Evolutionary conservation across 2,888 invertebrate genomes (phyloP), one percentile per base, ranked within the genome.

Genomic region (Andrena chrysosceles): DNA sequence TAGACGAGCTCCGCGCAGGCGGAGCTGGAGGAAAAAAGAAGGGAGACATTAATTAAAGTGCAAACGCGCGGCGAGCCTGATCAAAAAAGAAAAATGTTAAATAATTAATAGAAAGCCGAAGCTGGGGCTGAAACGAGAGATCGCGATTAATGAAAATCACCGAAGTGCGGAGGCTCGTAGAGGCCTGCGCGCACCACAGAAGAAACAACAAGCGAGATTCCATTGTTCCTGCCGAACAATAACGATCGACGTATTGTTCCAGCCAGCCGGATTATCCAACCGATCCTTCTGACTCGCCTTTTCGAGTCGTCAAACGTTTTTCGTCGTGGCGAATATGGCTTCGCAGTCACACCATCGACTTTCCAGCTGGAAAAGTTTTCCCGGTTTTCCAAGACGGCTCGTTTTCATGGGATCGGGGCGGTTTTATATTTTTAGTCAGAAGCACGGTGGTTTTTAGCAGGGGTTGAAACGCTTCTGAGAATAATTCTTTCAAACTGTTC

Each of bases 31-130:
- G 20, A 8, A 29, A 52, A 75, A 49, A 5, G 42, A 59, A 64
- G 77, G 81, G 81, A 62, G 81, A 84, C 81, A 84, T 86, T 86
- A 86, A 86, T 86, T 86, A 86, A 85, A 84, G 80, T 77, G 86
- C 62, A 77, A 84, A 79, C 70, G 77, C 56, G 31, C 66, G 80
- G 73, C 75, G 77, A 75, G 80, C 26, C 59, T 81, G 84, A 82
- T 84, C 31, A 31, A 31, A 86, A 85, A 56, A 54, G 8, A 54
- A 20, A 23, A 56, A 56, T 7, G 85, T 85, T 77, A 74, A 84
- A 85, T 85, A 84, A 85, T 85, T 81, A 84, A 86, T 84, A 73
- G 77, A 76, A 77, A 59, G 48, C 31, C 26, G 31, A 74, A 66
- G 74, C 71, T 71, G 56, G 35, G 23, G 33, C 71, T 71, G 56